Evolutionary conservation across 2,113 vertebrate genomes (phyloP).

Genomic region (Aleadryas rufinucha): DNA sequence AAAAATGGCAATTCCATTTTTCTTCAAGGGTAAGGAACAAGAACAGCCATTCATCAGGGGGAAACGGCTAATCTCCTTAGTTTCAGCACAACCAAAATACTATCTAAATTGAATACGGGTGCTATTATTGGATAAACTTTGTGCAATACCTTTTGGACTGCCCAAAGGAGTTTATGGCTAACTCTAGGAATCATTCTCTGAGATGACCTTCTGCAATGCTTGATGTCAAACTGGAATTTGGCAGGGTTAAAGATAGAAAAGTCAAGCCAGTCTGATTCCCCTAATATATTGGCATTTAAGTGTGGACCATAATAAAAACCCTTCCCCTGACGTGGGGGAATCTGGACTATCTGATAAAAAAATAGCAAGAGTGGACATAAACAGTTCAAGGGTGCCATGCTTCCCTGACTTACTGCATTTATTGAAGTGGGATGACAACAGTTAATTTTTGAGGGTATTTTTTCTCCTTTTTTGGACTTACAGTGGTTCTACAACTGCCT

Average conservation of each 20-base stretch:
- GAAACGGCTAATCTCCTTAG: not conserved
- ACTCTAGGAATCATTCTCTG: not conserved
- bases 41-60: not conserved
- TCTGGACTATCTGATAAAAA: not conserved
- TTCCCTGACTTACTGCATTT: not conserved
- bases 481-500: not conserved
- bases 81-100: constrained; percentile 4
- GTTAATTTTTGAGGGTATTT: not conserved
- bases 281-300: not conserved
- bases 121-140: not conserved
- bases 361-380: not conserved
- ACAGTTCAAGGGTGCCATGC: not conserved
- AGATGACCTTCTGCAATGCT: not conserved
- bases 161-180: not conserved
- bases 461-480: not conserved
- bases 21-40: not conserved
- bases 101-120: not conserved
- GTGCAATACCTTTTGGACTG: not conserved
- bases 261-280: not conserved
- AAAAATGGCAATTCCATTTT: constrained; percentile 4
- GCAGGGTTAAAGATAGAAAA: not conserved
- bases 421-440: not conserved
- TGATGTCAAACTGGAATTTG: not conserved
- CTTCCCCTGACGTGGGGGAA: not conserved
- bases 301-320: not conserved